Conservation (phyloP, 2,888 invertebrate species). For the Phyllotreta cruciferae region DNA sequence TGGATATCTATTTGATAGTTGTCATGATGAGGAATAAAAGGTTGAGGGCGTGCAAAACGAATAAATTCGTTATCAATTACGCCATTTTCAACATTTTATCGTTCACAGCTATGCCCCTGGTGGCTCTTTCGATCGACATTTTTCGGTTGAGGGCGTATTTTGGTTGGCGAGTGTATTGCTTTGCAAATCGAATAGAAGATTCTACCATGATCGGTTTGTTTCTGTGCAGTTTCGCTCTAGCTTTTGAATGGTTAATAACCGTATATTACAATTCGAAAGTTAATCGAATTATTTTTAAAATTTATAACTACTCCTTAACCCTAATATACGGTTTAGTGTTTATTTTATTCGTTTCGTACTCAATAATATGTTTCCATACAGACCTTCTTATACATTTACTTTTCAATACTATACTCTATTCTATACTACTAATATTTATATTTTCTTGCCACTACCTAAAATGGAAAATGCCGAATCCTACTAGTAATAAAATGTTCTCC, state of each 20-base stretch:
- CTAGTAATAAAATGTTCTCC: constrained; percentile 1
- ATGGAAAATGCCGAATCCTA: neutral
- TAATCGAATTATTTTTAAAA: neutral
- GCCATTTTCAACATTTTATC: constrained; percentile 9
- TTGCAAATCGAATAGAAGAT: neutral
- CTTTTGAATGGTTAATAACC: constrained; percentile 17
- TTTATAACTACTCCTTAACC: neutral
- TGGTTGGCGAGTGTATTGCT: neutral
- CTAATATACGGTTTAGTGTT: neutral
- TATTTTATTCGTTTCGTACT: neutral
- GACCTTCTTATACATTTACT: neutral
- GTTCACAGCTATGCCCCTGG: neutral
- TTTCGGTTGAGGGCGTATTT: neutral
- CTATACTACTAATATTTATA: neutral
- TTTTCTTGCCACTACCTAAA: constrained; percentile 3
- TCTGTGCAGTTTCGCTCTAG: constrained; percentile 1
- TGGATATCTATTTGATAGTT: constrained; percentile 14
- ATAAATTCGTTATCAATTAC: constrained; percentile 4
- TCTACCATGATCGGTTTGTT: neutral
- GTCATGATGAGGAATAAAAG: constrained; percentile 5
- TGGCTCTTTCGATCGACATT: neutral
- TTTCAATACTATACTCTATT: neutral
- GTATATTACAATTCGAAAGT: constrained; percentile 10
- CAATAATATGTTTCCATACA: neutral
- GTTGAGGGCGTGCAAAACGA: constrained; percentile 1